Base-by-base conservation (phyloP, 53 echinoderm and acorn worm genomes). In the Holothuria scabra region DNA sequence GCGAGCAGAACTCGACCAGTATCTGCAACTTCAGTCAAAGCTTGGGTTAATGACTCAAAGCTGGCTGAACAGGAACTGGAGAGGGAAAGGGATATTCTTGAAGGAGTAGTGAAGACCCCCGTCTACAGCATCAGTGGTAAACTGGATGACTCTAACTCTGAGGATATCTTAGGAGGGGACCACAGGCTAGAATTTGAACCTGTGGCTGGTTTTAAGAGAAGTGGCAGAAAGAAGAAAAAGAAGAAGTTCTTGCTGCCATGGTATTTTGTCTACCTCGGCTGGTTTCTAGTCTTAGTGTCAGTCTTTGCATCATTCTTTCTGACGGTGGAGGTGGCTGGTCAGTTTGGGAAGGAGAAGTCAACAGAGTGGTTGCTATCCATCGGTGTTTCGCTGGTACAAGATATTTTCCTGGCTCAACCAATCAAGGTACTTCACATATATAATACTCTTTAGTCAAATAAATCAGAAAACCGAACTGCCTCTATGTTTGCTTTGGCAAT, bases 321-420 rank as follows among this genome's bases (percentile, higher is more conserved):
- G 84, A 94, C 93, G 66, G 86, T 96, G 18, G 97, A 96, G 63
- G 92, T 96, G 1, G 97, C 97, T 12, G 97, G 97, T 35, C 80
- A 86, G 67, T 96, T 96, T 58, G 93, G 93, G 14, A 83, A 76
- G 68, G 75, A 87, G 33, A 96, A 96, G 56, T 85, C 97, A 0
- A 79, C 66, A 8, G 97, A 96, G 80, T 96, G 97, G 97, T 87
- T 96, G n/a, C 78, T 82, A 33, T 94, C 97, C 5, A 96, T 96
- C 84, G 64, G 90, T 28, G 79, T 96, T 67, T 96, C 97, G 18
- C 85, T 96, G 35, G 81, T 84, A 20, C 97, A 96, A 58, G 97
- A 96, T 46, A 88, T 96, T 48, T 93, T 96, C 86, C 83, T 96
- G 70, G 88, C 87, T 10, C 97, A 96, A 31, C 97, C 97, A 12